Evolutionary conservation across 1,140 invertebrate species (phyloP), one percentile per base, ranked within the genome.

Genomic region (Magallana ariakensis): DNA sequence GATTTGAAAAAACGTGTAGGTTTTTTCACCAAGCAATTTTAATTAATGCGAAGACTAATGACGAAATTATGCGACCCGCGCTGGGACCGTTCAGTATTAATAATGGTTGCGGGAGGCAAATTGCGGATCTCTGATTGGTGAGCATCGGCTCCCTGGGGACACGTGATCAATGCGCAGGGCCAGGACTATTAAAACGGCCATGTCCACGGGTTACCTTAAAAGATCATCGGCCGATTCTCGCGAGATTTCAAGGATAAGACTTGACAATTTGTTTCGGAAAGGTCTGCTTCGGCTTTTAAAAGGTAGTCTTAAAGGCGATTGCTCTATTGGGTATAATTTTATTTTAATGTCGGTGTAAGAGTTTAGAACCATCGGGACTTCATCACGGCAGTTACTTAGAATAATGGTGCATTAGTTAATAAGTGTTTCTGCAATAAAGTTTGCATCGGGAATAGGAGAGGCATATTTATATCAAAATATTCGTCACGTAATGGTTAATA

Each of bases 281-380:
- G 22, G 2, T 26, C 22, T 26, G 33, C 4, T 19, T 26, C 33
- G 10, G 66, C 13, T 13, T 75, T 26, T 26, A 26, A 75, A 66
- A 75, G 66, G 66, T 75, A 33, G 66, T 75, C 33, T 75, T 75
- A 75, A 75, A 26, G 66, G 3, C 33, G 66, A 75, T 75, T 75
- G 66, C 66, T 26, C 66, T 7, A 26, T 75, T 33, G 66, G 66
- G 66, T 75, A 13, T 26, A 19, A 4, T 13, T 33, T 75, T 19
- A 1, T 75, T 46, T 46, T 46, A 46, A 46, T 46, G 33, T 46
- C 33, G 33, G 5, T 46, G 33, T 46, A 46, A 46, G 33, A 2
- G 33, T 46, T 46, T 46, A 46, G 33, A 46, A 4, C 33, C 33
- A 46, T 46, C 5, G 33, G 33, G 33, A 2, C 33, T 5, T 26